These are phyloP conservation scores for Erpetoichthys calabaricus DNA, from an alignment of 2,797 vertebrate genomes.

Conservation along the genomic window DNA sequence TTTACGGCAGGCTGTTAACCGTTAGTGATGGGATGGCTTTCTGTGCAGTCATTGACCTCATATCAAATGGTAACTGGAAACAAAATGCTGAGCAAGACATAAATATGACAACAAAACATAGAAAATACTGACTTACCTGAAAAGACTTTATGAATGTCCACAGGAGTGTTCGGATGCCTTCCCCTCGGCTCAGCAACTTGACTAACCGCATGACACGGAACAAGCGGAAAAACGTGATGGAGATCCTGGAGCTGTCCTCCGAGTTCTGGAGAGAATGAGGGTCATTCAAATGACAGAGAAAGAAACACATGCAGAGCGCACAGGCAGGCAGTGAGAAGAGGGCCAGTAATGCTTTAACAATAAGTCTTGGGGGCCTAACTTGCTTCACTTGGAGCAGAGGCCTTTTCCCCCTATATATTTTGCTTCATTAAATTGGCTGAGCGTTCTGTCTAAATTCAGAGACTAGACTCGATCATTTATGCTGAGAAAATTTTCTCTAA, in stretches of 20 bases:
- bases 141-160: slow-evolving; percentile 99
- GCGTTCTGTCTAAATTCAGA: no score
- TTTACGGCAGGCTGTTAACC: no score
- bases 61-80: no score
- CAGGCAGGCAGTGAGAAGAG: slow-evolving; percentile 23
- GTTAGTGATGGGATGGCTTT: no score
- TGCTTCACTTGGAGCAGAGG: no score
- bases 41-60: no score
- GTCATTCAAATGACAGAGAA: slow-evolving; percentile 43
- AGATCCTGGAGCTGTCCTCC: slow-evolving; percentile 93
- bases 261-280: slow-evolving; percentile 69
- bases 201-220: slow-evolving; percentile 97
- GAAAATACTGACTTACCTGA: slow-evolving; percentile 56
- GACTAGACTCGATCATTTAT: no score
- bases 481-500: no score
- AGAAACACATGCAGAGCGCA: slow-evolving; percentile 35
- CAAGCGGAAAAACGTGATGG: slow-evolving; percentile 97
- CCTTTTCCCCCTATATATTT: no score
- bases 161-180: slow-evolving; percentile 89
- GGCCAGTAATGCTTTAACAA: slow-evolving; percentile 2
- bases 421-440: no score
- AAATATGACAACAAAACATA: background rate
- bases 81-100: no score
- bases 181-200: slow-evolving; percentile 92
- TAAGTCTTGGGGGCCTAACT: no score